Conservation (phyloP, 2,797 vertebrate genomes). For the Clamator glandarius region DNA sequence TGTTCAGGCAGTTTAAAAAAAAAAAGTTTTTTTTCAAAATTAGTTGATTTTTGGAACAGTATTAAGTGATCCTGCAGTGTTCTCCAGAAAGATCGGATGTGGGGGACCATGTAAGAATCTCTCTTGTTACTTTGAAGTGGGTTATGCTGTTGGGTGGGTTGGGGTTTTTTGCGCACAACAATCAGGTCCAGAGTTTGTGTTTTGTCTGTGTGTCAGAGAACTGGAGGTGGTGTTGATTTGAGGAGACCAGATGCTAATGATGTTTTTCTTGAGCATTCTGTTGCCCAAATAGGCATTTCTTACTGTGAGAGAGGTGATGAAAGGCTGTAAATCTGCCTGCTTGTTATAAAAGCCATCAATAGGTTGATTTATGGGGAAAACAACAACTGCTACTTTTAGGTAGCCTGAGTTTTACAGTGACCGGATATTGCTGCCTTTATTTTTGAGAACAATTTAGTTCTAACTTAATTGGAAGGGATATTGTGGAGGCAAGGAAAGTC, state of each 20-base stretch:
- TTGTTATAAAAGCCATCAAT: slow-evolving; percentile 79
- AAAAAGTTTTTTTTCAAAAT: neutral
- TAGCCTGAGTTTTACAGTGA: slow-evolving; percentile 46
- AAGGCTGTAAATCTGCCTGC: slow-evolving; percentile 81
- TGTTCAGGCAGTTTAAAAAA: neutral
- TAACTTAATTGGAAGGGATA: neutral
- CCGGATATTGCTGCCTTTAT: neutral
- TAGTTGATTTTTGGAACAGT: neutral
- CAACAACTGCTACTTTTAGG: slow-evolving; percentile 71
- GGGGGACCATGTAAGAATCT: neutral
- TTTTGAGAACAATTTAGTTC: slow-evolving; percentile 49
- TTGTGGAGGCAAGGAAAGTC: neutral
- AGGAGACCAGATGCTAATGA: slow-evolving; percentile 72
- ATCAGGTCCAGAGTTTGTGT: neutral
- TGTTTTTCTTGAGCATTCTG: slow-evolving; percentile 67
- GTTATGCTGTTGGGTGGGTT: neutral
- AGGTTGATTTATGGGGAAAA: slow-evolving; percentile 80
- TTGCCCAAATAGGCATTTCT: slow-evolving; percentile 68
- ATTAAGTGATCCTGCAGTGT: neutral
- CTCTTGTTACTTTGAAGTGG: neutral
- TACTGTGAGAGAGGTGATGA: slow-evolving; percentile 73
- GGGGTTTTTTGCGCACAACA: neutral
- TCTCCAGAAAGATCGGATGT: neutral
- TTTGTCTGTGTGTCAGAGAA: slow-evolving; percentile 44
- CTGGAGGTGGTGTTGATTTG: slow-evolving; percentile 59